Conservation (phyloP, 2,888 invertebrate species). For the Eulithis testata region DNA sequence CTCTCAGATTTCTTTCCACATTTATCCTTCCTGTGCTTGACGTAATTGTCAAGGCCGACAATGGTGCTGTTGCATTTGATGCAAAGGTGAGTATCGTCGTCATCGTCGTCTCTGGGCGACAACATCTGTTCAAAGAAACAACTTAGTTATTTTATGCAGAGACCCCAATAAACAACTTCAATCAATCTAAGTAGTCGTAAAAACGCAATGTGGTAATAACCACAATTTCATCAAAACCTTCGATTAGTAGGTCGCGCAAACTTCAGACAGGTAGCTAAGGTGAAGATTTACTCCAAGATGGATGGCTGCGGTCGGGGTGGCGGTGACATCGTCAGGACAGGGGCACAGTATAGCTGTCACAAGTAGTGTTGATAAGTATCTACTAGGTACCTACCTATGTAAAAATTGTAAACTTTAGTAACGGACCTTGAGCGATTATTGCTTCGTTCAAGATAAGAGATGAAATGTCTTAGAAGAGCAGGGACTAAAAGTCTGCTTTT, state of each 20-base stretch:
- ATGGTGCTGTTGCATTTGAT: slow-evolving; percentile 94
- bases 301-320: slow-evolving; percentile 45
- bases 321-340: slow-evolving; percentile 62
- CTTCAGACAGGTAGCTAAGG: slow-evolving; percentile 35
- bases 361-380: slow-evolving; percentile 7
- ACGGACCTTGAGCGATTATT: neutral
- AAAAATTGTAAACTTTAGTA: neutral
- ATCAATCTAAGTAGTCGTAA: slow-evolving; percentile 10
- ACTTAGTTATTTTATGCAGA: neutral
- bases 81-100: slow-evolving; percentile 94
- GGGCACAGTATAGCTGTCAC: slow-evolving; percentile 29
- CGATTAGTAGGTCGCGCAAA: slow-evolving; percentile 36
- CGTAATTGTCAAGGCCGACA: slow-evolving; percentile 93
- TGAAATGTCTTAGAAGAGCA: too few relatives aligned
- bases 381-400: neutral
- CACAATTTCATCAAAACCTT: slow-evolving; percentile 30
- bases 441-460: neutral
- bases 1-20: slow-evolving; percentile 81
- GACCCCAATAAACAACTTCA: neutral
- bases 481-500: too few relatives aligned
- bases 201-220: slow-evolving; percentile 25
- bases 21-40: slow-evolving; percentile 90
- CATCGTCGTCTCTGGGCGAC: slow-evolving; percentile 85
- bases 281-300: slow-evolving; percentile 50
- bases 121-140: slow-evolving; percentile 75